These are phyloP conservation scores for Helicoverpa armigera DNA, from an alignment of 1,140 invertebrate species.

Conservation along the genomic window DNA sequence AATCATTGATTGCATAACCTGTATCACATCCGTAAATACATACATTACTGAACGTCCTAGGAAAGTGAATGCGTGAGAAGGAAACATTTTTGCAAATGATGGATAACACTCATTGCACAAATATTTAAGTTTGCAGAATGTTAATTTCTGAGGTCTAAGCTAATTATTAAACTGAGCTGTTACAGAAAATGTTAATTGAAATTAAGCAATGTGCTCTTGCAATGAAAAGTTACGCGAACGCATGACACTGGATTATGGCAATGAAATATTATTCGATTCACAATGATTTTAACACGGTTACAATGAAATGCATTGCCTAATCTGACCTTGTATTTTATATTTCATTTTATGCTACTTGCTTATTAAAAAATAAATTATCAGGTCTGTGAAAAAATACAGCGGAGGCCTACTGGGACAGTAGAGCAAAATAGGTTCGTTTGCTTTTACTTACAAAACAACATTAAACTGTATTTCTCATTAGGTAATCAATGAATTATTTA, in stretches of 20 bases:
- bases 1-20: background rate
- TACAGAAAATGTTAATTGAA: no score
- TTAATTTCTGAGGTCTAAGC: background rate
- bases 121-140: background rate
- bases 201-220: no score
- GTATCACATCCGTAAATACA: background rate
- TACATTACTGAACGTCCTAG: background rate
- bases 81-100: no score
- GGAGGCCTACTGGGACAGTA: no score
- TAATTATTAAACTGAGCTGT: background rate
- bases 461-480: background rate
- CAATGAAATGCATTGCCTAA: conserved; percentile 24
- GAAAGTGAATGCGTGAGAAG: background rate
- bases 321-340: conserved; percentile 11
- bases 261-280: background rate
- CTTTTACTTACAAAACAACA: no score
- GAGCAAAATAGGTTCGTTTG: no score
- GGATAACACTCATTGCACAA: no score
- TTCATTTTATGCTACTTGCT: background rate
- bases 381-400: no score
- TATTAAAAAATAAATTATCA: no score
- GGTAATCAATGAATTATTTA: conserved; percentile 8
- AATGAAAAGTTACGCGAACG: background rate
- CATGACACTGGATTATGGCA: background rate
- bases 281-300: conserved; percentile 1